phyloP scores from a whole-genome alignment of 1,140 invertebrate genomes.

The Uloborus diversus region DNA sequence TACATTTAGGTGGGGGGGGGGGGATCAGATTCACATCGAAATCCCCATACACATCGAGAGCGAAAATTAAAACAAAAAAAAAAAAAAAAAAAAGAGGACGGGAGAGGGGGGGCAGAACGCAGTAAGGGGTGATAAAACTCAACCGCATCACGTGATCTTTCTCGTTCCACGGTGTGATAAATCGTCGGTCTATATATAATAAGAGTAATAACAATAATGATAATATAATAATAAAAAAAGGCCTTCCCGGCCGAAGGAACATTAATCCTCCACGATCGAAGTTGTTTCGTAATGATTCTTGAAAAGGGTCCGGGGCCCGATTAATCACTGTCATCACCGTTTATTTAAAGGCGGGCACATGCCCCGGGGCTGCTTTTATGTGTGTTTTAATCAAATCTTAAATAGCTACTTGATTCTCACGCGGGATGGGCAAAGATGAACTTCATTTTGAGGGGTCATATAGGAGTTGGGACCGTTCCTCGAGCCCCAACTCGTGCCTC shows the following conservation, averaged over 20 bases:
- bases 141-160: conserved; percentile 36
- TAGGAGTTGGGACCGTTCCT: neutral
- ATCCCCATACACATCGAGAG: neutral
- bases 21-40: neutral
- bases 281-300: conserved; percentile 31
- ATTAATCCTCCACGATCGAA: neutral
- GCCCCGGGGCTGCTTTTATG: conserved; percentile 31
- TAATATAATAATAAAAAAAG: conserved; percentile 45
- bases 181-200: conserved; percentile 38
- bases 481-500: no score
- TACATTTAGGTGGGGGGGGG: neutral
- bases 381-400: conserved; percentile 57
- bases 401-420: conserved; percentile 56
- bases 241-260: neutral
- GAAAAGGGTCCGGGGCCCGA: conserved; percentile 14
- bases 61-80: conserved; percentile 14
- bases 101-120: no score
- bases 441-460: conserved; percentile 25
- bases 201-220: conserved; percentile 49
- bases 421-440: neutral
- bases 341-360: conserved; percentile 48
- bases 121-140: conserved; percentile 35
- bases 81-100: no score
- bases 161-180: conserved; percentile 35
- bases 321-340: conserved; percentile 48